phyloP scores from a whole-genome alignment of 2,888 invertebrate genomes.

The Euspilapteryx auroguttella region DNA sequence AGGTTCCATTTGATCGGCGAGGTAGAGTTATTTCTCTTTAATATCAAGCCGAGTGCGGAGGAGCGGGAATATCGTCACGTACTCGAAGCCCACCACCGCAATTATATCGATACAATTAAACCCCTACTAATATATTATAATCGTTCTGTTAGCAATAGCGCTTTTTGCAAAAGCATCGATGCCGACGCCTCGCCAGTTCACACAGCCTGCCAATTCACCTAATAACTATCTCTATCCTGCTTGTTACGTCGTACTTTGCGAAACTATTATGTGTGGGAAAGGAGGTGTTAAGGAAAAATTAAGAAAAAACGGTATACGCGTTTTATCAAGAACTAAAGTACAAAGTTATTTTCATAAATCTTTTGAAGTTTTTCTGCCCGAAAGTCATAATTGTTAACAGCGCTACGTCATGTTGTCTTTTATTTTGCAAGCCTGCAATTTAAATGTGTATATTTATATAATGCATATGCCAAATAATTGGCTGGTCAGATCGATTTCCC shows the following conservation, averaged over 20 bases:
- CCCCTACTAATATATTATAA: conserved; percentile 59
- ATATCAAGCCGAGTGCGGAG: conserved; percentile 37
- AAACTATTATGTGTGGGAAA: too few species aligned
- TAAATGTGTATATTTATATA: too few species aligned
- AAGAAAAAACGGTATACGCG: too few species aligned
- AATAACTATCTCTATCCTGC: too few species aligned
- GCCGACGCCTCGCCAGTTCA: conserved; percentile 33
- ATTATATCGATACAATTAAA: conserved; percentile 60
- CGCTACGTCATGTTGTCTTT: too few species aligned
- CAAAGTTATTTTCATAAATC: too few species aligned
- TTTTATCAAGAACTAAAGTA: too few species aligned
- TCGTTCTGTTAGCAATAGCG: conserved; percentile 47
- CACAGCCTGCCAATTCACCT: conserved; percentile 21
- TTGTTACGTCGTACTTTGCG: too few species aligned
- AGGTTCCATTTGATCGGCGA: conserved; percentile 51
- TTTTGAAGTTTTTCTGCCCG: too few species aligned
- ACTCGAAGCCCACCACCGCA: conserved; percentile 39
- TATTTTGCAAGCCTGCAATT: too few species aligned
- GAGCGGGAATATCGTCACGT: conserved; percentile 57
- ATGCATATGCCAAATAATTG: not conserved
- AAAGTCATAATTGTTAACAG: too few species aligned
- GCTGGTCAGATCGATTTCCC: conserved; percentile 26
- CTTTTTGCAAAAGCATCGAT: conserved; percentile 41
- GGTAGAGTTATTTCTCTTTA: conserved; percentile 52
- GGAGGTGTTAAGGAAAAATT: too few species aligned